Base-by-base conservation (phyloP, 64 coral and sea anemone genomes). In the Anthopleura sola region DNA sequence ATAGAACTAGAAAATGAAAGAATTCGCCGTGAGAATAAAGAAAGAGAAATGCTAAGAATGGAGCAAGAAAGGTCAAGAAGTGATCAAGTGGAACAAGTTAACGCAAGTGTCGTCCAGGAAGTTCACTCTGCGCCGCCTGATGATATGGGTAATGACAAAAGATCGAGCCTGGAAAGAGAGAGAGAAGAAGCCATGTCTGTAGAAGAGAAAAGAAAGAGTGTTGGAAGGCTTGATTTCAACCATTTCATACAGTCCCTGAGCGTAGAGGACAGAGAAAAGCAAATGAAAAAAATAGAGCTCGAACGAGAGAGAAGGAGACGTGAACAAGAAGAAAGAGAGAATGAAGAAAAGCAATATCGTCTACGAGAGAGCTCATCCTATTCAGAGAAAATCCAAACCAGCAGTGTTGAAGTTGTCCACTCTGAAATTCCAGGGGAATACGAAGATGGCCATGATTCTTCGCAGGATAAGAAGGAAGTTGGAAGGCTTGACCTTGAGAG, bases 1-100 rank as follows among this genome's bases (percentile, higher is more conserved):
- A 77, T 19, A 77, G 75, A 77, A 19, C 33, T 77, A 5, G 75
- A 77, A 77, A 40, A 37, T 15, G 75, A 77, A 23, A 36, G 75
- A 77, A 77, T 77, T 77, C 32, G 36, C 37, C 32, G 75, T 18
- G 75, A 77, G 26, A 77, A 77, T 21, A 33, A 77, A 77, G 75
- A 77, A 40, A 77, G 75, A 40, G 75, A 77, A 37, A 33, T 77
- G 29, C 26, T 77, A 28, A 3, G 14, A 77, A 36, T 3, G 33
- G 75, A 77, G 36, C 75, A 77, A 77, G 77, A 79, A 79, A 79
- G 77, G 38, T 79, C 24, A 37, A 79, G 77, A 66, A 66, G 24
- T n/a, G 60, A 26, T 31, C 60, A n/a, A 23, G n/a, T 66, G n/a
- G 60, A 71, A 34, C 66, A 71, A 34, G 31, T 71, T 8, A 71